Base-by-base conservation (phyloP, 2,888 invertebrate species). In the Caenorhabditis virilis region DNA sequence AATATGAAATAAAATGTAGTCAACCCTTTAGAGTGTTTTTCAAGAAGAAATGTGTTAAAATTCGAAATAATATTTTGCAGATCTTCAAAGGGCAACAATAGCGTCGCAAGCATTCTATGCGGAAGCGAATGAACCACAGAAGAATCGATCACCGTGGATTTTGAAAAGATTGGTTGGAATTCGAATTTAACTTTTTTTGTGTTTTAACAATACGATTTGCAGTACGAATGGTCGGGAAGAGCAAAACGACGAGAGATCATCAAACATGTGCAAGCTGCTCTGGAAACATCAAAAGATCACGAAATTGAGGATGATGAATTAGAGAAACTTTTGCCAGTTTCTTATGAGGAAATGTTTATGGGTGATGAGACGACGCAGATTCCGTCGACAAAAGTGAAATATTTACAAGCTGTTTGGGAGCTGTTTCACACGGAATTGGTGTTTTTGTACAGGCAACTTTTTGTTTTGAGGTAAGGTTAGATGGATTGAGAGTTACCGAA, bases 341-440 rank as follows among this genome's bases (percentile, higher is more conserved):
- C 73, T 47, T 82, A 77, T 69, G 79, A 80, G 26, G 79, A 82
- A 43, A 69, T 82, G 72, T 82, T 81, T 61, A 64, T 69, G 25
- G 67, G 69, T 7, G 69, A 73, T 35, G 65, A 64, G 7, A 50
- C 47, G 2, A 27, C 55, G 2, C 27, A 45, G 15, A 62, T 67
- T 33, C 62, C 62, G 2, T 13, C 48, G 11, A 7, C 49, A 1
- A 55, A 61, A 33, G 51, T 69, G 11, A 76, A 73, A 48, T 74
- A 73, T 43, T 68, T 75, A 33, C 70, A 78, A 66, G 62, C 78
- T 48, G 68, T 74, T 16, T 88, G 88, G 88, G 88, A 88, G 79
- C 84, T 88, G 9, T 88, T 88, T 81, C 88, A 88, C 79, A 87
- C 87, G 64, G 88, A 88, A 80, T 86, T 87, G 73, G 86, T 87